These are phyloP conservation scores for Caranx ignobilis DNA, from an alignment of 2,113 vertebrate species.

Conservation along the genomic window DNA sequence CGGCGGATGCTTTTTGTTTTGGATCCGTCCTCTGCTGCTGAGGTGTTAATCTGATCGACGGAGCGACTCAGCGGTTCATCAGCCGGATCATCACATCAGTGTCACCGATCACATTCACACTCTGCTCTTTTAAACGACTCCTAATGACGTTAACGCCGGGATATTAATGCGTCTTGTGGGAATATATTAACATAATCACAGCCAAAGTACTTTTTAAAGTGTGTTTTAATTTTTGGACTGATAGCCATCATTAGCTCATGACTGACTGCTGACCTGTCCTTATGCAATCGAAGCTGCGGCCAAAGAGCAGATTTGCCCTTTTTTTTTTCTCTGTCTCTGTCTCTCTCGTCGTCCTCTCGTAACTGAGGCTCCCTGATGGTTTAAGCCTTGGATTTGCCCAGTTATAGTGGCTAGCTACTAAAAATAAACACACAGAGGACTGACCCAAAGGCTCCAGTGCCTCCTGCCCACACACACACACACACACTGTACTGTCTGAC, in stretches of 20 bases:
- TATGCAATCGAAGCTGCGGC: constrained; percentile 26
- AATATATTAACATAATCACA: background rate
- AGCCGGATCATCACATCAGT: constrained; percentile 19
- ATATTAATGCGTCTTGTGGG: constrained; percentile 16
- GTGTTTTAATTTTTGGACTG: constrained; percentile 54
- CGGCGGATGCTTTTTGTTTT: background rate
- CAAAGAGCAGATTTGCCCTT: constrained; percentile 36
- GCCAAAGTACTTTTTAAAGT: constrained; percentile 46
- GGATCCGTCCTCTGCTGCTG: background rate
- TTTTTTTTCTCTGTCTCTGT: background rate
- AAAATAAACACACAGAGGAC: constrained; percentile 69
- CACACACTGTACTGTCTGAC: constrained; percentile 32
- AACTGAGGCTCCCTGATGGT: constrained; percentile 54
- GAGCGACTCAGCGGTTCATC: constrained; percentile 29
- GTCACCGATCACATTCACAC: constrained; percentile 11
- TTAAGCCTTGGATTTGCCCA: constrained; percentile 55
- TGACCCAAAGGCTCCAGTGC: constrained; percentile 43
- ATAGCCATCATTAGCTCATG: constrained; percentile 63
- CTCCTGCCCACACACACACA: constrained; percentile 18
- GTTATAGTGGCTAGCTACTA: constrained; percentile 56
- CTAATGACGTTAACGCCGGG: constrained; percentile 1
- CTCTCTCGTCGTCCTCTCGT: constrained; percentile 13
- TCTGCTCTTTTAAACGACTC: constrained; percentile 17
- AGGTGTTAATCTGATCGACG: constrained; percentile 22
- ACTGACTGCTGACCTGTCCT: constrained; percentile 56